Evolutionary conservation across 2,888 invertebrate species (phyloP).

Genomic region (Lacanobia oleracea): DNA sequence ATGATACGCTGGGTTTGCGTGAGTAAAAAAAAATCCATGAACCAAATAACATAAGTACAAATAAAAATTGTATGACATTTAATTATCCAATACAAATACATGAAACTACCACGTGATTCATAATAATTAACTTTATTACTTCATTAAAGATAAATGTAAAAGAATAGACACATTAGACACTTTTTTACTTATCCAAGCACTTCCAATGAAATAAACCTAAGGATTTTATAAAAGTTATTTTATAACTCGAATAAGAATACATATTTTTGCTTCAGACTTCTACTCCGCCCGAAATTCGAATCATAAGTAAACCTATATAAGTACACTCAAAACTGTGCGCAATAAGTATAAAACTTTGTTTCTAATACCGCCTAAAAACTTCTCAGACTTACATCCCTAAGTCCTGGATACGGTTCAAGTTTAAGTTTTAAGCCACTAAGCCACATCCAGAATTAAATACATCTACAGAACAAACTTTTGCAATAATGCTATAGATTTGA

Average conservation of each 20-base stretch:
- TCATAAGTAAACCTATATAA: conserved; percentile 10
- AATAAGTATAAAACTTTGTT: conserved; percentile 47
- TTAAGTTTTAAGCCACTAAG: conserved; percentile 52
- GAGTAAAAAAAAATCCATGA: too few species aligned
- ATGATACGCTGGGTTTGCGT: too few species aligned
- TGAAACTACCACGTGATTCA: too few species aligned
- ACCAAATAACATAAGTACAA: too few species aligned
- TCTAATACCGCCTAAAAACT: conserved; percentile 49
- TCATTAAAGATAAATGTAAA: too few species aligned
- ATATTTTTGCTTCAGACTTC: too few species aligned
- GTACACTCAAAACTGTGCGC: conserved; percentile 21
- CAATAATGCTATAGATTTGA: conserved; percentile 62
- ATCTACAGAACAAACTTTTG: conserved; percentile 50
- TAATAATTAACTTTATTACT: too few species aligned
- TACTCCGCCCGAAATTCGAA: not conserved
- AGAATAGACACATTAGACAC: not conserved
- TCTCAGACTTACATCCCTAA: conserved; percentile 28
- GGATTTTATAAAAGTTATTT: not conserved
- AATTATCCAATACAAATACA: too few species aligned
- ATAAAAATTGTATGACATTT: too few species aligned
- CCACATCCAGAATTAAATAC: conserved; percentile 43
- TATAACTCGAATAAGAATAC: too few species aligned
- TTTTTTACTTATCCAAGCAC: not conserved
- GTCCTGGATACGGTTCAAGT: conserved; percentile 45
- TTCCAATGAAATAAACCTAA: not conserved